These are phyloP conservation scores for Exephanes ischioxanthus DNA, from an alignment of 2,888 invertebrate genomes.

Conservation along the genomic window DNA sequence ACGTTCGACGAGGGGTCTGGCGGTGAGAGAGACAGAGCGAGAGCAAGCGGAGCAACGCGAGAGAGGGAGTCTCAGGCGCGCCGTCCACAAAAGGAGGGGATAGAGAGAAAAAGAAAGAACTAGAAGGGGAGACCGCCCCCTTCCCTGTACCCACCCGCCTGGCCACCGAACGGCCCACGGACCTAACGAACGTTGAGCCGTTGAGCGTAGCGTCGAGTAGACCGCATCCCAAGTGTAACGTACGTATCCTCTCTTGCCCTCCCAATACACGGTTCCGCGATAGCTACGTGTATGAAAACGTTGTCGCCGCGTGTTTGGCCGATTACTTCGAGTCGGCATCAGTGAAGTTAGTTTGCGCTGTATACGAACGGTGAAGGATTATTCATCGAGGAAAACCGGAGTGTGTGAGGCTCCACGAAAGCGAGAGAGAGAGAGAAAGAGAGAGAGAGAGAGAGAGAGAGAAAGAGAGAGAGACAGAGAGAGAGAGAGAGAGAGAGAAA, in stretches of 20 bases:
- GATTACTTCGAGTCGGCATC: slow-evolving; percentile 64
- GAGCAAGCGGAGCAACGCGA: slow-evolving; percentile 29
- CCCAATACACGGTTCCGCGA: slow-evolving; percentile 67
- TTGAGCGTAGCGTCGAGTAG: slow-evolving; percentile 84
- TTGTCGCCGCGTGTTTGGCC: slow-evolving; percentile 68
- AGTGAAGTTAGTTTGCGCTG: slow-evolving; percentile 62
- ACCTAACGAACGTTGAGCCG: slow-evolving; percentile 82
- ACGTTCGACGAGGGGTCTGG: slow-evolving; percentile 52
- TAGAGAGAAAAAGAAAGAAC: slow-evolving; percentile 79
- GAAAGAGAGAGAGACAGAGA: slow-evolving; percentile 13
- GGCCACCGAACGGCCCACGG: slow-evolving; percentile 80
- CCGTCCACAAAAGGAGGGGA: slow-evolving; percentile 76
- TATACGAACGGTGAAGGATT: slow-evolving; percentile 61
- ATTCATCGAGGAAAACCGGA: slow-evolving; percentile 61
- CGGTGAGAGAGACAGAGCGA: slow-evolving; percentile 32
- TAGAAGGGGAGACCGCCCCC: slow-evolving; percentile 74
- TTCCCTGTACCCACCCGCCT: slow-evolving; percentile 76
- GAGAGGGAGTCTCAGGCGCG: slow-evolving; percentile 68
- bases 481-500: slow-evolving; percentile 2
- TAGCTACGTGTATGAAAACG: slow-evolving; percentile 68
- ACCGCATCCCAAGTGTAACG: slow-evolving; percentile 78
- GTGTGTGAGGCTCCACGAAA: slow-evolving; percentile 59
- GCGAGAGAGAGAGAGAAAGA: slow-evolving; percentile 49
- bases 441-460: slow-evolving; percentile 51
- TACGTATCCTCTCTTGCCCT: slow-evolving; percentile 75